Evolutionary conservation across 2,888 invertebrate species (phyloP).

Genomic region (Ariolimax columbianus): DNA sequence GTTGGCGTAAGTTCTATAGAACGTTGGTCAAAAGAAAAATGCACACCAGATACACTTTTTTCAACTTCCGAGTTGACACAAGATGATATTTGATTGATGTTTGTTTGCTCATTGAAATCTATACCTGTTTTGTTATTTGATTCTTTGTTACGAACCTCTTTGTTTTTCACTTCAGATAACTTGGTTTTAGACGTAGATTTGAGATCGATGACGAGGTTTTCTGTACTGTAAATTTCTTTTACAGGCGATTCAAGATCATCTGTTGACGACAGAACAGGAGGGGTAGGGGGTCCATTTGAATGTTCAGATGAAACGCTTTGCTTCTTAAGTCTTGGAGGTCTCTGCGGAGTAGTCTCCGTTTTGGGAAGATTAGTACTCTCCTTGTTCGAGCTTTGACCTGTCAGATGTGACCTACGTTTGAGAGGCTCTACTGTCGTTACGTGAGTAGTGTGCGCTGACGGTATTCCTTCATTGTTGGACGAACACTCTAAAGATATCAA

Average conservation of each 20-base stretch:
- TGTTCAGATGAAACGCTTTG: constrained; percentile 11
- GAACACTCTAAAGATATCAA: background rate
- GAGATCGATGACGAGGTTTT: background rate
- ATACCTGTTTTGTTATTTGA: background rate
- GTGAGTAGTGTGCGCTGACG: too few species aligned
- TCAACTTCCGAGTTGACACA: background rate
- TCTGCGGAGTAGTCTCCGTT: background rate
- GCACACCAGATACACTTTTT: background rate
- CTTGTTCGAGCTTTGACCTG: background rate
- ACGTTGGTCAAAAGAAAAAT: background rate
- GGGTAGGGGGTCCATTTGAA: background rate
- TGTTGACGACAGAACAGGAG: background rate
- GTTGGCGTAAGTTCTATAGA: background rate
- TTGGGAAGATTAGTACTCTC: background rate
- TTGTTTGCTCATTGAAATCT: background rate
- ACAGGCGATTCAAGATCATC: background rate
- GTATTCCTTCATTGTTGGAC: background rate
- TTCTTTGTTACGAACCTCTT: background rate
- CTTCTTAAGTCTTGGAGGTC: constrained; percentile 34
- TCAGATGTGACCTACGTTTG: background rate
- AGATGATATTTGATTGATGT: background rate
- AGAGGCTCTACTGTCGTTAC: background rate
- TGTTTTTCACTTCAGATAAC: background rate
- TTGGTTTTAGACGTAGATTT: background rate
- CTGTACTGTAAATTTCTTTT: background rate